These are phyloP conservation scores for Tragopan temminckii DNA, from an alignment of 2,797 vertebrate genomes.

Conservation along the genomic window DNA sequence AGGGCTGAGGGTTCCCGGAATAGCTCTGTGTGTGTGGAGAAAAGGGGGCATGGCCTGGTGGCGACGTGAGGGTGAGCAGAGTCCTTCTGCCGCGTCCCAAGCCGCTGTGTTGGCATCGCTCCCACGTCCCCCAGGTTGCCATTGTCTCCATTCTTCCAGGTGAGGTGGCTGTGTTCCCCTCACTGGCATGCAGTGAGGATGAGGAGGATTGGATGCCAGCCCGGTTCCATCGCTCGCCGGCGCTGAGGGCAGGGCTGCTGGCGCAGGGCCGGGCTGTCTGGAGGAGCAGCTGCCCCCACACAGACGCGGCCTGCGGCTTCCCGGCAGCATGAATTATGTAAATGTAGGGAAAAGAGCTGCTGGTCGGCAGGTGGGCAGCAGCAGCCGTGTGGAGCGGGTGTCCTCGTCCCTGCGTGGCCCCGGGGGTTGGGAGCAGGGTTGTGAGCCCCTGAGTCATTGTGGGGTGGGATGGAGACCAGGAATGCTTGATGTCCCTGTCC, in stretches of 20 bases:
- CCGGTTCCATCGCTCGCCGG: not conserved
- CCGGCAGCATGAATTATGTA: conserved; percentile 47
- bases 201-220: not conserved
- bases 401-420: accelerated
- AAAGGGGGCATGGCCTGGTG: accelerated
- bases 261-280: not conserved
- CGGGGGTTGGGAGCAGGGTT: accelerated
- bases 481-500: conserved; percentile 24
- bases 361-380: not conserved
- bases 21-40: not conserved
- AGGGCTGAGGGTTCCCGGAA: not conserved
- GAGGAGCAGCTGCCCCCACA: conserved; percentile 48
- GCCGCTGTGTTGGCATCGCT: not conserved
- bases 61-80: not conserved
- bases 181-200: not conserved
- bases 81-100: accelerated
- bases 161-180: not conserved
- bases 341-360: conserved; percentile 69
- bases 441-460: accelerated
- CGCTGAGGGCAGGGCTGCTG: not conserved
- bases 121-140: not conserved
- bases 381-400: accelerated
- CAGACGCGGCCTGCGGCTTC: not conserved
- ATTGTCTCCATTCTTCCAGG: not conserved
- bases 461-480: conserved; percentile 47